phyloP scores from a whole-genome alignment of 2,888 invertebrate species.

The Deilephila elpenor region DNA sequence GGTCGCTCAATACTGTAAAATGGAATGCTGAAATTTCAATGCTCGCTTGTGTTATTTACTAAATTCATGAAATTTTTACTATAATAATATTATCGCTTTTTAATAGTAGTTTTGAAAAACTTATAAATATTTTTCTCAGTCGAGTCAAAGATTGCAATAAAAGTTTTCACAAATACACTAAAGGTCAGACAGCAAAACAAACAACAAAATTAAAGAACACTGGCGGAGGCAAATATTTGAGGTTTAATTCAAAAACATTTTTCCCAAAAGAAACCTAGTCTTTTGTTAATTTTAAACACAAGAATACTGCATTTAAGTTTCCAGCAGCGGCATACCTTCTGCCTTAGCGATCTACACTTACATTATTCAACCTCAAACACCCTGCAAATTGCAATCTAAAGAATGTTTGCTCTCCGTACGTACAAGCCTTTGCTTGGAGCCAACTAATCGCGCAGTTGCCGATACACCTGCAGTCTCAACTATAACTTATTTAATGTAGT shows the following conservation, averaged over 20 bases:
- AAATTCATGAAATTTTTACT: too few relatives aligned
- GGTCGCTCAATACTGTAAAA: not conserved
- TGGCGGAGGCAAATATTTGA: not conserved
- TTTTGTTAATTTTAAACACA: conserved; percentile 1
- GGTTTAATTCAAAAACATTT: not conserved
- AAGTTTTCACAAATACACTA: too few relatives aligned
- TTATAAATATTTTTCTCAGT: too few relatives aligned
- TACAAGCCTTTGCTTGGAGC: conserved; percentile 44
- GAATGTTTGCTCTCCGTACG: conserved; percentile 40
- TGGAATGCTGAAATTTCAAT: not conserved
- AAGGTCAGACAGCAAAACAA: not conserved
- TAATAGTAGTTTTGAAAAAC: too few relatives aligned
- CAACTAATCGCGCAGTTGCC: not conserved
- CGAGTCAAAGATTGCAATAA: too few relatives aligned
- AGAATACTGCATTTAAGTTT: conserved; percentile 5
- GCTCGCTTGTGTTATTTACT: not conserved
- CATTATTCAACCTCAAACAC: conserved; percentile 58
- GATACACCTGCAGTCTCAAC: not conserved
- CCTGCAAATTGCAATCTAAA: conserved; percentile 29
- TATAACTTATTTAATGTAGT: too few relatives aligned
- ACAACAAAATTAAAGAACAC: not conserved
- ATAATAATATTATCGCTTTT: too few relatives aligned
- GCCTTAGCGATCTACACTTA: conserved; percentile 35
- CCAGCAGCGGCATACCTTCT: not conserved
- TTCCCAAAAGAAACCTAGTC: not conserved